A percentile compares a stretch with the other conserved stretches of the same genome.
phyloP scores from a whole-genome alignment of 2,113 vertebrate species.

The Argyrosomus japonicus region DNA sequence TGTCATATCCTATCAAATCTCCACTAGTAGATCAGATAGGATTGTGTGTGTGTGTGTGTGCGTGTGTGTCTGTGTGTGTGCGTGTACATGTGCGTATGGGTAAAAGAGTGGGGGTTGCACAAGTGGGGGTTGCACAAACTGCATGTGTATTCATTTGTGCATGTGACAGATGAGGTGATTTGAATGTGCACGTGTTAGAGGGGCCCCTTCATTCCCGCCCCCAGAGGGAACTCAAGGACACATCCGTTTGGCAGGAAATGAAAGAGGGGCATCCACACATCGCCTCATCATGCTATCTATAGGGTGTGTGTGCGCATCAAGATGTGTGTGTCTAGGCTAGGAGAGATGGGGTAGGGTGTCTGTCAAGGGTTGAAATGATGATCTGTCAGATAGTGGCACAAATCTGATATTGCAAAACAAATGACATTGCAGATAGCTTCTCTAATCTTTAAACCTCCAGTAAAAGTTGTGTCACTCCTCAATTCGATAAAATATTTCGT shows the following conservation, averaged over 20 bases:
- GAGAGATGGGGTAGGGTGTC: conserved; percentile 12
- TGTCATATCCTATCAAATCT: conserved; percentile 36
- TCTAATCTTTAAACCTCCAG: conserved; percentile 6
- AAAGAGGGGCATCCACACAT: conserved; percentile 44
- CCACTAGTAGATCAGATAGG: conserved; percentile 15
- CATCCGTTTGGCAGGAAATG: conserved; percentile 60
- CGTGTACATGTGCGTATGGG: background rate
- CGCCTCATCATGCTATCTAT: conserved; percentile 19
- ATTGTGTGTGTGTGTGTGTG: background rate
- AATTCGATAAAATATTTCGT: background rate
- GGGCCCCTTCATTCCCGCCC: conserved; percentile 43
- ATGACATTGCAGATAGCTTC: conserved; percentile 1
- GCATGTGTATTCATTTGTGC: conserved; percentile 21
- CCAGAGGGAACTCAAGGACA: conserved; percentile 57
- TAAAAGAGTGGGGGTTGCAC: background rate
- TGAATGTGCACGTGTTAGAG: conserved; percentile 39
- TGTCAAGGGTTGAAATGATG: background rate
- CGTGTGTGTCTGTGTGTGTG: background rate
- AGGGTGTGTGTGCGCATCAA: conserved; percentile 2
- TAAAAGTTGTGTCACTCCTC: conserved; percentile 9
- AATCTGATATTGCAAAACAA: conserved; percentile 30
- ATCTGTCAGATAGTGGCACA: background rate
- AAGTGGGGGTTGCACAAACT: background rate
- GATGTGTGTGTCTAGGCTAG: conserved; percentile 14
- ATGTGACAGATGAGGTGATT: conserved; percentile 41